Percentiles rank a stretch among this genome's conserved stretches.
Conservation (phyloP, 1,140 invertebrate species). For the Cyphomyrmex costatus region DNA sequence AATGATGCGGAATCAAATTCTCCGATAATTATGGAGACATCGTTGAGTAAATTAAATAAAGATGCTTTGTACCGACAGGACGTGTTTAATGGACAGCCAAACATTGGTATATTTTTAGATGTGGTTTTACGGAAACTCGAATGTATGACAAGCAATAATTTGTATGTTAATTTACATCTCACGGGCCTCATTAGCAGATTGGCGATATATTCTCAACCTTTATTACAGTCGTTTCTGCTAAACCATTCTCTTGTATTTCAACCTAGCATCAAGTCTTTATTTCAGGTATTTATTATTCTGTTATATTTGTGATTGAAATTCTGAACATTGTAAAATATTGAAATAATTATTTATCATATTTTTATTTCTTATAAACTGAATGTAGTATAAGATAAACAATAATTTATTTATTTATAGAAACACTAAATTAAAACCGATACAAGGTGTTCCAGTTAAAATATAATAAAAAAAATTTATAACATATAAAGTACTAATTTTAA, state of each 20-base stretch:
- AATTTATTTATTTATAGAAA: neutral
- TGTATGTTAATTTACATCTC: constrained; percentile 95
- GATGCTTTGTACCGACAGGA: constrained; percentile 72
- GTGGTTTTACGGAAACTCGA: constrained; percentile 94
- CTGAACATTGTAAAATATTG: neutral
- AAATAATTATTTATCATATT: neutral
- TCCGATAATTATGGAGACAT: constrained; percentile 43
- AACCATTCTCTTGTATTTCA: constrained; percentile 95
- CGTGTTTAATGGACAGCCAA: constrained; percentile 81
- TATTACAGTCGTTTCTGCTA: constrained; percentile 95
- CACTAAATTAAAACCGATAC: neutral
- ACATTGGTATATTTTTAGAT: constrained; percentile 91
- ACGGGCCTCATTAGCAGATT: constrained; percentile 95
- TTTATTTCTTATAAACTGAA: neutral
- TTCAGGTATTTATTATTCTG: constrained; percentile 89
- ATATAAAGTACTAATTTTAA: no score
- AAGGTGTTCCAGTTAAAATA: no score
- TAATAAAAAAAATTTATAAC: no score
- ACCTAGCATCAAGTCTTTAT: constrained; percentile 95
- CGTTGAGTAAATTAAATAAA: constrained; percentile 67
- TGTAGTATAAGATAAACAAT: neutral
- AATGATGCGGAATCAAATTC: constrained; percentile 28
- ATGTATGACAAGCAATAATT: constrained; percentile 93
- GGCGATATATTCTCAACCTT: constrained; percentile 94
- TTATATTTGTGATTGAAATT: neutral